phyloP scores from a whole-genome alignment of 2,113 vertebrate genomes.

The Heterochromis multidens region DNA sequence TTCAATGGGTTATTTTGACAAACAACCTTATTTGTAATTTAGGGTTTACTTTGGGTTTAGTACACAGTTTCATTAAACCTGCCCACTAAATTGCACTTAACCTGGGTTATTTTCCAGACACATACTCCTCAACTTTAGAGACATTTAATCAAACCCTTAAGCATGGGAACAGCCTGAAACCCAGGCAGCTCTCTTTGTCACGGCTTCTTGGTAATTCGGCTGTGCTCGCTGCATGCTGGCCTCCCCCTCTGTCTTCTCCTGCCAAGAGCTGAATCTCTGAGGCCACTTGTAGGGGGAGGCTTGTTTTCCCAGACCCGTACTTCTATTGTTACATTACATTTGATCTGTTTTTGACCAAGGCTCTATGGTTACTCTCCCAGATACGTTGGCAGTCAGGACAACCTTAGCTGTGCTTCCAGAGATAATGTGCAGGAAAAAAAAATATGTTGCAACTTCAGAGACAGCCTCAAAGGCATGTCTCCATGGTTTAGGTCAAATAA shows the following conservation, averaged over 20 bases:
- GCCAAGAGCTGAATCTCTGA: constrained; percentile 50
- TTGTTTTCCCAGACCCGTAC: constrained; percentile 44
- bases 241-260: constrained; percentile 5
- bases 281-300: constrained; percentile 41
- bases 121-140: background rate
- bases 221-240: constrained; percentile 26
- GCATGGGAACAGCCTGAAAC: constrained; percentile 9
- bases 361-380: constrained; percentile 33
- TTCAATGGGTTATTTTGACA: background rate
- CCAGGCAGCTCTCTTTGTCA: background rate
- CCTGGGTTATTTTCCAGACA: background rate
- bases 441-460: background rate
- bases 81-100: background rate
- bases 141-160: background rate
- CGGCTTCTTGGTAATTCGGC: background rate
- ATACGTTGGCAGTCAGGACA: background rate
- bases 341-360: constrained; percentile 24
- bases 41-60: background rate
- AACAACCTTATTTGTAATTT: background rate
- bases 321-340: constrained; percentile 46
- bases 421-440: background rate
- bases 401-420: background rate
- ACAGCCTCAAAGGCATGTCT: background rate
- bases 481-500: background rate
- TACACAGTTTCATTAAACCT: background rate